A percentile compares a stretch with the other conserved stretches of the same genome.
Evolutionary conservation across 2,888 invertebrate species (phyloP).

Genomic region (Xestia xanthographa): DNA sequence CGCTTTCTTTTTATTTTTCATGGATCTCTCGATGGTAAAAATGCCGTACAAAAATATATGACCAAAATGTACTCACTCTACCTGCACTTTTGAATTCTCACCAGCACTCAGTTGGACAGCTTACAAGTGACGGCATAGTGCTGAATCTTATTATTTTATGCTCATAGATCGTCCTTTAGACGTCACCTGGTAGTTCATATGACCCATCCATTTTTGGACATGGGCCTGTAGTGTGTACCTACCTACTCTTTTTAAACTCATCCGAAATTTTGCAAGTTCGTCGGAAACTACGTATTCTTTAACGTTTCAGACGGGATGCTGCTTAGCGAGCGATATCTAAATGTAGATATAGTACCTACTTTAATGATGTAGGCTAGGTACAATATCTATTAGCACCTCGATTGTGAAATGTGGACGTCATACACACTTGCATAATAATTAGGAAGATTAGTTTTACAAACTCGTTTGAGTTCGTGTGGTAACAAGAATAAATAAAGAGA

Average conservation of each 20-base stretch:
- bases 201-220: too few relatives aligned
- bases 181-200: too few relatives aligned
- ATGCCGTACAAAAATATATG: too few relatives aligned
- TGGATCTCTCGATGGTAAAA: too few relatives aligned
- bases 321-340: not conserved
- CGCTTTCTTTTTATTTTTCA: too few relatives aligned
- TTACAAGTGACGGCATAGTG: too few relatives aligned
- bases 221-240: too few relatives aligned
- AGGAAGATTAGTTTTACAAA: not conserved
- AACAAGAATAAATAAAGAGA: not conserved
- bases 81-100: too few relatives aligned
- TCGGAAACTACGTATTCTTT: not conserved
- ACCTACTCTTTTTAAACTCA: not conserved
- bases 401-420: not conserved
- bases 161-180: too few relatives aligned
- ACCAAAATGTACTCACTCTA: too few relatives aligned
- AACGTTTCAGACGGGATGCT: not conserved
- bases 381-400: not conserved
- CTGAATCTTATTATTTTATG: too few relatives aligned
- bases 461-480: not conserved
- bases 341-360: not conserved
- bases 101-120: too few relatives aligned
- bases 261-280: not conserved
- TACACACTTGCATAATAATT: constrained; percentile 24
- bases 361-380: not conserved